Percentiles rank a stretch among this genome's conserved stretches.
Conservation (phyloP, 2,888 invertebrate genomes). For the Palloptera scutellata region DNA sequence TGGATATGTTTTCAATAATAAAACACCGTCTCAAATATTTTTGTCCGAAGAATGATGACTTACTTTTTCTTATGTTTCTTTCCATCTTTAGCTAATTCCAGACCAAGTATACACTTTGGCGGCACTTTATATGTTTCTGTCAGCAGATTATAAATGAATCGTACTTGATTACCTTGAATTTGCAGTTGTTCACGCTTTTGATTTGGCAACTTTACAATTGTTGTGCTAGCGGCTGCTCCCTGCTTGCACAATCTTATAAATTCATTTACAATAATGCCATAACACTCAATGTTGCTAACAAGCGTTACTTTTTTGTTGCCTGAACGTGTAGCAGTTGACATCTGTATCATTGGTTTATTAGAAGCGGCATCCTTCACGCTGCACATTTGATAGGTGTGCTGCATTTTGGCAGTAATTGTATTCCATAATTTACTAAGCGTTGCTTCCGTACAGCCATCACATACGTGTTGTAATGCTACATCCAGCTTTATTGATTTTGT, state of each 20-base stretch:
- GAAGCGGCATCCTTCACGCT: slow-evolving; percentile 65
- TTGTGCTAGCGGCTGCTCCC: slow-evolving; percentile 87
- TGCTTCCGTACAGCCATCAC: slow-evolving; percentile 43
- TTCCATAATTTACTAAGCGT: slow-evolving; percentile 78
- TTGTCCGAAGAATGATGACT: background rate
- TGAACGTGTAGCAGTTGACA: slow-evolving; percentile 79
- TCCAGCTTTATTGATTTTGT: slow-evolving; percentile 56
- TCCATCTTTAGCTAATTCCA: slow-evolving; percentile 62
- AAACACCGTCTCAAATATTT: too few species aligned
- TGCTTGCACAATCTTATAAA: slow-evolving; percentile 85
- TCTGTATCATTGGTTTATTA: slow-evolving; percentile 79
- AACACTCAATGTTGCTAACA: slow-evolving; percentile 87
- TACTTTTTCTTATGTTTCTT: slow-evolving; percentile 56
- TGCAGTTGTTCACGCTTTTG: slow-evolving; percentile 79
- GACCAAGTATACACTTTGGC: slow-evolving; percentile 59
- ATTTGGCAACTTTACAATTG: slow-evolving; percentile 77
- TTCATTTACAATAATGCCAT: slow-evolving; percentile 80
- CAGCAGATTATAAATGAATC: slow-evolving; percentile 60
- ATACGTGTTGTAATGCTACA: slow-evolving; percentile 53
- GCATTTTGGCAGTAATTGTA: slow-evolving; percentile 73
- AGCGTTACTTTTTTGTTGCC: slow-evolving; percentile 93
- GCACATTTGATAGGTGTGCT: slow-evolving; percentile 63
- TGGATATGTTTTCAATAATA: too few species aligned
- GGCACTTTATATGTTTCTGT: slow-evolving; percentile 64
- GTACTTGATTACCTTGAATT: slow-evolving; percentile 90